A percentile compares a stretch with the other conserved stretches of the same genome.
Conservation (phyloP, 2,888 invertebrate species). For the Euphydryas editha region DNA sequence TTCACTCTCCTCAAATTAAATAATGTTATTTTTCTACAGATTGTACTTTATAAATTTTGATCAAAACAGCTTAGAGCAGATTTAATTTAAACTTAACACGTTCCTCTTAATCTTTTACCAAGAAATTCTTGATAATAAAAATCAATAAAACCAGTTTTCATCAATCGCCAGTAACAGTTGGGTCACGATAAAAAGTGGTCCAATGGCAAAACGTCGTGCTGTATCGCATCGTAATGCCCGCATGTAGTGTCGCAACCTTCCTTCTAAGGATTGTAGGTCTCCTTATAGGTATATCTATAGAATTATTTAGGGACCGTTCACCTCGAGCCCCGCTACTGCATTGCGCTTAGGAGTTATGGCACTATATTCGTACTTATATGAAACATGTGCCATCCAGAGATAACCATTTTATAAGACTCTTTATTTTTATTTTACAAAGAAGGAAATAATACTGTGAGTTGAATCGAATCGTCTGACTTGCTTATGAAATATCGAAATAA, state of each 20-base stretch:
- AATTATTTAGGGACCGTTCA: slow-evolving; percentile 71
- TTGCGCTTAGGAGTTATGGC: slow-evolving; percentile 41
- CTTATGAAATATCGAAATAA: neutral
- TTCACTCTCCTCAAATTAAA: no score
- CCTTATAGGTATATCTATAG: slow-evolving; percentile 46
- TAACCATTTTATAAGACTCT: neutral
- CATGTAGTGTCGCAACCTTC: slow-evolving; percentile 63
- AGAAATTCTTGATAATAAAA: slow-evolving; percentile 10
- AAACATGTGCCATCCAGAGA: slow-evolving; percentile 41
- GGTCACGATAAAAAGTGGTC: slow-evolving; percentile 51
- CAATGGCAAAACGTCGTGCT: slow-evolving; percentile 41
- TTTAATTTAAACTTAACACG: neutral
- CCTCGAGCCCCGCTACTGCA: slow-evolving; percentile 60
- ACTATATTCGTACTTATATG: slow-evolving; percentile 29
- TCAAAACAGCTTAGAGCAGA: neutral
- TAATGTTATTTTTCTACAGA: no score
- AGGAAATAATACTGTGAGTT: neutral
- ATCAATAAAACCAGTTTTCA: slow-evolving; percentile 21
- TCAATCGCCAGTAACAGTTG: slow-evolving; percentile 11
- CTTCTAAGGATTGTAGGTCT: slow-evolving; percentile 64
- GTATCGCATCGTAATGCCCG: slow-evolving; percentile 39
- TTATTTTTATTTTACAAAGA: neutral
- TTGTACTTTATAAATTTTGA: neutral
- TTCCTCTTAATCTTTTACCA: neutral
- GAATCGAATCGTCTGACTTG: neutral